Evolutionary conservation across 2,797 vertebrate species (phyloP), one percentile per base, ranked within the genome.

Genomic region (Parauchenoglanis punctatus): DNA sequence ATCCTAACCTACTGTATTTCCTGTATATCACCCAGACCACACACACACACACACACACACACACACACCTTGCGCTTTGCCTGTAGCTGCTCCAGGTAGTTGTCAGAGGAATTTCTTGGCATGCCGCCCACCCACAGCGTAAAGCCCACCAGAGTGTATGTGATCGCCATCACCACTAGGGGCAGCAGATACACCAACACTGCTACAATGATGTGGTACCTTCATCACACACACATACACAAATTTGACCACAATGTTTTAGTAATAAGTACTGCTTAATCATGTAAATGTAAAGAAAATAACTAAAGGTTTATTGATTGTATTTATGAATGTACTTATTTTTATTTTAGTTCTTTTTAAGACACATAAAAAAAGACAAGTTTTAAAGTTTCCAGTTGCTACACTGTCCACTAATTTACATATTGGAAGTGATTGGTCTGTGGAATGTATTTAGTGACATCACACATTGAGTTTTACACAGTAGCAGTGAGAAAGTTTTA

Each of bases 31-130:
- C 25, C 77, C 56, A 52, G 8, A 65, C 25, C 52, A 59, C 63
- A 40, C 52, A 54, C 18, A 40, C 44, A 72, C 20, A 59, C 12
- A 44, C 63, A 80, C 25, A 75, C 28, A 63, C 52, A 44, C 31
- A 77, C 13, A 40, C 73, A 63, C 59, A 96, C 96, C 96, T 95
- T 96, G 90, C 95, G 96, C 91, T 96, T 96, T 85, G 96, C 94
- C 17, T 86, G 93, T 10, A 96, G 91, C 82, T 95, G 95, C 76
- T 94, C 93, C 23, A 90, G 68, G 0, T 94, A 92, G 89, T 58
- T 73, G 86, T 91, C 91, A 1, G 93, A 91, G 12, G 92, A 94
- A 80, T 94, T 91, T 89, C 92, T 91, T 0, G 95, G 94, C 52
- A 95, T 90, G 0, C 91, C 28, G 0, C 92, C 92, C 77, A 91